These are phyloP conservation scores for Loris lydekkerianus DNA, from an alignment of 2,797 vertebrate genomes.

Conservation along the genomic window DNA sequence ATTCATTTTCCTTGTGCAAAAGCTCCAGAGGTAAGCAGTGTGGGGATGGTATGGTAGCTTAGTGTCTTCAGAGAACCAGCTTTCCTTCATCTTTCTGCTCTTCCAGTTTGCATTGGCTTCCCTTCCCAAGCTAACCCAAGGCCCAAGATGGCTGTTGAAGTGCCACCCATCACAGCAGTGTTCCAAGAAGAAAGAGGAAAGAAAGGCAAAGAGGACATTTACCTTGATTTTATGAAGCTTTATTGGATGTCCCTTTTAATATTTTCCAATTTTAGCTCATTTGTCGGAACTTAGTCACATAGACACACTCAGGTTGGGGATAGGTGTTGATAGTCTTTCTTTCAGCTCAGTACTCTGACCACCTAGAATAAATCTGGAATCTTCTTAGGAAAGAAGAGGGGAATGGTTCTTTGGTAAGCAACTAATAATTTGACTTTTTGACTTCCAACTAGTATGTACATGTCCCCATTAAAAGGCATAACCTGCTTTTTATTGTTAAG, in stretches of 20 bases:
- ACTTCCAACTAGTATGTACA: neutral
- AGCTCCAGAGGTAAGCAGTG: neutral
- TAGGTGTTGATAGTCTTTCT: neutral
- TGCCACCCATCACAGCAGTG: neutral
- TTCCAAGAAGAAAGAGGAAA: neutral
- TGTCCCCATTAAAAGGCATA: neutral
- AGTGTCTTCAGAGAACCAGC: rapidly evolving
- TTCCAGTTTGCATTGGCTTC: neutral
- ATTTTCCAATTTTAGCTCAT: neutral
- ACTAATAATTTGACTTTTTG: neutral
- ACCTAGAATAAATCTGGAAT: neutral
- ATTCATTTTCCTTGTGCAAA: neutral
- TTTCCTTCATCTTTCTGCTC: rapidly evolving
- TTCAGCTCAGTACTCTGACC: neutral
- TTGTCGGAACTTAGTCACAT: neutral
- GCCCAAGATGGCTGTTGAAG: neutral
- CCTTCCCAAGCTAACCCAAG: neutral
- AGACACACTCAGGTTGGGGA: rapidly evolving
- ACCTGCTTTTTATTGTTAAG: neutral
- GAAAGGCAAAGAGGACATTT: neutral
- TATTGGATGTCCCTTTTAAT: neutral
- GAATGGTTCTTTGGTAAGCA: neutral
- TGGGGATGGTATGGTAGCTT: neutral
- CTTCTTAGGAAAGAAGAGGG: neutral
- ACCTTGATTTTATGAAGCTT: neutral